Base-by-base conservation (phyloP, 2,113 vertebrate genomes). In the Octodon degus region DNA sequence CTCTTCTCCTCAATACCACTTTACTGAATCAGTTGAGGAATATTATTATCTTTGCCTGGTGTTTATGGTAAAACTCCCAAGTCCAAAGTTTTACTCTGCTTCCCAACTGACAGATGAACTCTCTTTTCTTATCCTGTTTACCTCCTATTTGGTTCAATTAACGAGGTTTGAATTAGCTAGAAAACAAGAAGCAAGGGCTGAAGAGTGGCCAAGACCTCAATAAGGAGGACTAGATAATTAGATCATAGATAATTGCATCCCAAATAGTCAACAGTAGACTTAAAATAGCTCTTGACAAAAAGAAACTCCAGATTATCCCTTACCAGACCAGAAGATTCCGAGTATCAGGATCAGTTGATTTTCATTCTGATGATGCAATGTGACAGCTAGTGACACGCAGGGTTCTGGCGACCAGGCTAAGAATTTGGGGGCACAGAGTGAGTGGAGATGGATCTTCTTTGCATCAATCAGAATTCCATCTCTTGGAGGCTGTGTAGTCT, bases 221-320 rank as follows among this genome's bases (percentile, higher is more conserved):
- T 76, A 76, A 43, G 86, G 32, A 83, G 19, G 93, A 86, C 37
- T 47, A 92, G 32, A 79, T n/a, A 79, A 72, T 89, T 88, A 95
- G 67, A 74, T 50, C 40, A 16, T 77, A 14, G 22, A 70, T 89
- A 86, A 84, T 89, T 92, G 91, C 37, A 80, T 50, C 8, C n/a
- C 68, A 20, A 34, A 37, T 72, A 83, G 53, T 74, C 55, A 68
- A 84, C 43, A 90, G 47, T 67, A 90, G 53, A 82, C 79, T 90
- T 92, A 74, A 95, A 96, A 83, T 77, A 87, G 20, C 32, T 92
- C 62, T 82, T 82, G 58, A 65, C 22, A 86, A 90, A 77, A 96
- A 74, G 43, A 34, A 30, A 34, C 43, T 70, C 81, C 10, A 86
- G 81, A 63, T 62, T 58, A 24, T 34, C 60, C 74, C n/a, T 89